Percentiles rank a stretch among this genome's conserved stretches.
These are phyloP conservation scores for Simalia tracyae DNA, from an alignment of 2,797 vertebrate species.

Conservation along the genomic window DNA sequence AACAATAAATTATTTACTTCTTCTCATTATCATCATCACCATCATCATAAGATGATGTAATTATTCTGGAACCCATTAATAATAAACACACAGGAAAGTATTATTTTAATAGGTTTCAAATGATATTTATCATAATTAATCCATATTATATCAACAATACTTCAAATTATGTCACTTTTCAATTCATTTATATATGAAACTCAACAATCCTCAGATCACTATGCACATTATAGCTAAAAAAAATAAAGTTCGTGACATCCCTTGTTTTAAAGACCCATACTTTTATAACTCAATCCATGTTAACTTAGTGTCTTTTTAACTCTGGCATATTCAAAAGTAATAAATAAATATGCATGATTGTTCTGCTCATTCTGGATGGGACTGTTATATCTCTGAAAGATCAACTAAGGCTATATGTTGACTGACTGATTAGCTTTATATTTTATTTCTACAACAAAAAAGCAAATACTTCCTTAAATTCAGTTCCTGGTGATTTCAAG, in stretches of 20 bases:
- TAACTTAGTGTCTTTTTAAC: background rate
- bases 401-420: background rate
- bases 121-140: background rate
- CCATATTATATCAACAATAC: background rate
- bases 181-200: background rate
- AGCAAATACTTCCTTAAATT: background rate
- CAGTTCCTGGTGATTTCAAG: background rate
- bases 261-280: background rate
- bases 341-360: background rate
- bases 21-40: background rate
- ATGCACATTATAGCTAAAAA: background rate
- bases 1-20: background rate
- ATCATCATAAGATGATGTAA: background rate
- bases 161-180: constrained; percentile 5
- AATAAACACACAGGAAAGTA: background rate
- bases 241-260: background rate
- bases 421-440: background rate
- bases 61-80: background rate
- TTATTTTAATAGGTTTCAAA: background rate
- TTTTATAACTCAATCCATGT: background rate
- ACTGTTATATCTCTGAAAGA: background rate
- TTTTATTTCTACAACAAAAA: background rate
- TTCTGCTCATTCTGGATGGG: background rate
- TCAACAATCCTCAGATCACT: background rate
- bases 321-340: background rate